Percentiles rank a stretch among this genome's conserved stretches.
phyloP scores from a whole-genome alignment of 2,113 vertebrate genomes.

The Chroicocephalus ridibundus region DNA sequence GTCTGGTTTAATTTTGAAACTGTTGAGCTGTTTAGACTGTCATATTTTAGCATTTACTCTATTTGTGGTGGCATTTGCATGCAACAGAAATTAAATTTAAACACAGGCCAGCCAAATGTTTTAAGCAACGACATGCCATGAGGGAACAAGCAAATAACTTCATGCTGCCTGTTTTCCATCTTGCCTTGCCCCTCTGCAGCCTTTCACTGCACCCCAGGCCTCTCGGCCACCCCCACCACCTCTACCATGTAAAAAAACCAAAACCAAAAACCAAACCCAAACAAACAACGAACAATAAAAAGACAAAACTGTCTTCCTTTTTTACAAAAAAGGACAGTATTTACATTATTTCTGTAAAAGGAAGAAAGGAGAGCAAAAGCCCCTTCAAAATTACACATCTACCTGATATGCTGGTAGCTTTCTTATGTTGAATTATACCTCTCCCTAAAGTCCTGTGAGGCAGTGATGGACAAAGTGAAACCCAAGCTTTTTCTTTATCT shows the following conservation, averaged over 20 bases:
- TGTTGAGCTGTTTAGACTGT: neutral
- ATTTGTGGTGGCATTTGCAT: conserved; percentile 44
- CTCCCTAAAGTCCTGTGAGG: neutral
- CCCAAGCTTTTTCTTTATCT: neutral
- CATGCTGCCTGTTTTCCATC: neutral
- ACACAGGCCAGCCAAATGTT: neutral
- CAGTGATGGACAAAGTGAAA: neutral
- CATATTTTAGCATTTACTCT: neutral
- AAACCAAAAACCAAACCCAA: neutral
- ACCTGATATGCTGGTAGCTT: neutral
- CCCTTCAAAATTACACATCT: neutral
- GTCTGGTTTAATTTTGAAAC: neutral
- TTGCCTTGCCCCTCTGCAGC: neutral
- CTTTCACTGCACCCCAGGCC: neutral
- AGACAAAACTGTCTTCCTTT: neutral
- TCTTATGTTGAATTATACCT: neutral
- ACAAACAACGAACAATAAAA: neutral
- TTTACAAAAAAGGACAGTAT: neutral
- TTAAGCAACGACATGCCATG: neutral
- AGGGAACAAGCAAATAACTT: neutral
- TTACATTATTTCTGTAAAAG: neutral
- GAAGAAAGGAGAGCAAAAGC: neutral
- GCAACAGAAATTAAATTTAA: conserved; percentile 18
- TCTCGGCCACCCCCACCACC: neutral
- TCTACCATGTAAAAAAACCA: neutral